Evolutionary conservation across 2,113 vertebrate genomes (phyloP).

Genomic region (Lamprologus tigripictilis): DNA sequence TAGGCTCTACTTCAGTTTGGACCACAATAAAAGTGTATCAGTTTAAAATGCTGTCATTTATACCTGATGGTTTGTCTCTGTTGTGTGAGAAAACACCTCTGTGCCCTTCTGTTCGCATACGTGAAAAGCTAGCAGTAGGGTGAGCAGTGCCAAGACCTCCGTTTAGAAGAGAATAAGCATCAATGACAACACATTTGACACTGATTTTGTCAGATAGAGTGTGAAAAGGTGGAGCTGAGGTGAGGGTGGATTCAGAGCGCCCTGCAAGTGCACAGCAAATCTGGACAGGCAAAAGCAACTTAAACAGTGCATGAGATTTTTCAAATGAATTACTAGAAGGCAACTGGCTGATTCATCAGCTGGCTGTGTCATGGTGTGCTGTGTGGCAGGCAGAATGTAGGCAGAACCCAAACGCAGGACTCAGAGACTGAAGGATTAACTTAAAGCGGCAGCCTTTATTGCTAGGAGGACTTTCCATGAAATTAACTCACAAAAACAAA

Average conservation of each 20-base stretch:
- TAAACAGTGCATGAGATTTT: neutral
- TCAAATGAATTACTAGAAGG: neutral
- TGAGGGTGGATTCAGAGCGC: neutral
- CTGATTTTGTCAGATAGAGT: neutral
- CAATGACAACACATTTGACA: neutral
- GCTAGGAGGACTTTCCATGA: neutral
- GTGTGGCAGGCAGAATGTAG: neutral
- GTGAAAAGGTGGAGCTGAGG: neutral
- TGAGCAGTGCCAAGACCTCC: neutral
- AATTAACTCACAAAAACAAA: neutral
- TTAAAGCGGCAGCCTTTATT: neutral
- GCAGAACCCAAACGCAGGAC: neutral
- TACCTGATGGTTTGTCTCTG: neutral
- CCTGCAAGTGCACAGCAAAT: neutral
- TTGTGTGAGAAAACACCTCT: neutral
- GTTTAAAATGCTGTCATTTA: neutral
- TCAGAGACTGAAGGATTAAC: neutral
- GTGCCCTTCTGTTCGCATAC: neutral
- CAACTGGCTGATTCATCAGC: no score
- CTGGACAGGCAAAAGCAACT: neutral
- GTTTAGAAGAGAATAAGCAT: neutral
- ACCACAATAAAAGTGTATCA: neutral
- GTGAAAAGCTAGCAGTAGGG: neutral
- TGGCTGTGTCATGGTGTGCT: neutral
- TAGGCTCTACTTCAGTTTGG: neutral